These are phyloP conservation scores for Onychostruthus taczanowskii DNA, from an alignment of 2,113 vertebrate species.

Conservation along the genomic window DNA sequence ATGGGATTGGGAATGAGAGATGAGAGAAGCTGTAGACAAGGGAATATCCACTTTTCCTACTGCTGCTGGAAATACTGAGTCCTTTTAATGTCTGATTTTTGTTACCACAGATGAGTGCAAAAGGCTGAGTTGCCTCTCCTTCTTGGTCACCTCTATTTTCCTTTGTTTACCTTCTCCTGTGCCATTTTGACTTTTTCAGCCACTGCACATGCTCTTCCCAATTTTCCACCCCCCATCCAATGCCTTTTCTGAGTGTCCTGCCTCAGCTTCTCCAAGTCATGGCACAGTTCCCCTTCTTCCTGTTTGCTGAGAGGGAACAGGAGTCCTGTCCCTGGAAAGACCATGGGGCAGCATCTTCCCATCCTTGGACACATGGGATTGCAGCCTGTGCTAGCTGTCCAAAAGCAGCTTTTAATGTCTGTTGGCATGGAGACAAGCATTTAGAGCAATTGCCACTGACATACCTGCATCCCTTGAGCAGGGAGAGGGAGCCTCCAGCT, in stretches of 20 bases:
- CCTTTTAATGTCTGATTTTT: not conserved
- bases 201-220: not conserved
- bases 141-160: not conserved
- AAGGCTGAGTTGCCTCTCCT: not conserved
- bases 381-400: not conserved
- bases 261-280: not conserved
- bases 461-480: rapidly evolving
- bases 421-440: not conserved
- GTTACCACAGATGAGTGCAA: not conserved
- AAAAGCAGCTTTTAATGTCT: not conserved
- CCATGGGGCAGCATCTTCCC: not conserved
- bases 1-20: rapidly evolving
- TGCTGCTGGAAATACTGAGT: not conserved
- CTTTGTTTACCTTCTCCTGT: not conserved
- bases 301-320: not conserved
- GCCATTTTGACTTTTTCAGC: not conserved
- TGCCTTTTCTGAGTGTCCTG: not conserved
- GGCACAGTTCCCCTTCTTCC: not conserved
- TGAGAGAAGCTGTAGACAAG: not conserved
- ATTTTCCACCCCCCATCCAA: too few species aligned
- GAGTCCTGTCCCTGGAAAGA: not conserved
- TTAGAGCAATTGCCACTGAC: rapidly evolving
- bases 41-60: not conserved
- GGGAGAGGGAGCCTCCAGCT: not conserved
- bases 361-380: not conserved